A percentile compares a stretch with the other conserved stretches of the same genome.
Conservation (phyloP, 2,797 vertebrate species). For the Bovichtus diacanthus region DNA sequence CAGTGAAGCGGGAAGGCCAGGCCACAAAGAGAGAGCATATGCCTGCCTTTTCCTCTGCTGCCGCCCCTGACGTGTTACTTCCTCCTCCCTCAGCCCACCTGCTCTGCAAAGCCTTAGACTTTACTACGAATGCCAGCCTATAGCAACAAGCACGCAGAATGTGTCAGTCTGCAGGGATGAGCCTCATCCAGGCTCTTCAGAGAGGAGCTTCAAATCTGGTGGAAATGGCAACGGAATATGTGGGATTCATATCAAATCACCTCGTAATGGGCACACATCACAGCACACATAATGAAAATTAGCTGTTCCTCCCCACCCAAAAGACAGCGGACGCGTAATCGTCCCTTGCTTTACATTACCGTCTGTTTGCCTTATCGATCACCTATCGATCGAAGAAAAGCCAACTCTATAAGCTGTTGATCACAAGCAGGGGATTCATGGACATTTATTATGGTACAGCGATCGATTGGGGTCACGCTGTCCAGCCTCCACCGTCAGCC, state of each 20-base stretch:
- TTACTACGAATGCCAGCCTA: conserved; percentile 7
- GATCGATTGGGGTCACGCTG: conserved; percentile 57
- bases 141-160: background rate
- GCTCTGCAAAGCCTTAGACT: conserved; percentile 52
- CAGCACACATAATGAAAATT: background rate
- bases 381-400: conserved; percentile 34
- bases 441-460: conserved; percentile 49
- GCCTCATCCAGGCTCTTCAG: background rate
- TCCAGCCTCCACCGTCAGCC: conserved; percentile 28
- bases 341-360: conserved; percentile 52
- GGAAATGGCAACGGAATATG: no score
- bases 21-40: conserved; percentile 76
- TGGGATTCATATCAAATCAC: no score
- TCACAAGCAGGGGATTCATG: conserved; percentile 43
- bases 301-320: no score
- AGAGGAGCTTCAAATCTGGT: no score
- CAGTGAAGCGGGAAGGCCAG: conserved; percentile 67
- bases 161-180: conserved; percentile 18
- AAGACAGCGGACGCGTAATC: conserved; percentile 27
- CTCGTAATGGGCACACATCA: no score
- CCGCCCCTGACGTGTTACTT: conserved; percentile 74
- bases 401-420: conserved; percentile 60
- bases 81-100: conserved; percentile 73
- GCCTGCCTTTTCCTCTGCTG: conserved; percentile 63
- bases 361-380: conserved; percentile 62